Base-by-base conservation (phyloP, 2,888 invertebrate genomes). In the Nowickia ferox region DNA sequence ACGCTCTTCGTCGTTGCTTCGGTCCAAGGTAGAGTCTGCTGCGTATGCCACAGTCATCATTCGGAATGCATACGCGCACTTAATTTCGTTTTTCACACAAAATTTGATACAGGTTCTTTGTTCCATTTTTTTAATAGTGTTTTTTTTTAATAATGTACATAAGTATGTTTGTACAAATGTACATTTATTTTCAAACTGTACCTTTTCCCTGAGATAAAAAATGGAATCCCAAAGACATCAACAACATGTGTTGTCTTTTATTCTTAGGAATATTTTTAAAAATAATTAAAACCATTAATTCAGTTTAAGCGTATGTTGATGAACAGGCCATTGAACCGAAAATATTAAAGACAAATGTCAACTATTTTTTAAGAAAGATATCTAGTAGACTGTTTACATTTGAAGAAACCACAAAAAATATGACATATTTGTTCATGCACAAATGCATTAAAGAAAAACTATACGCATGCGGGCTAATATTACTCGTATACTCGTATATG, bases 381-480 rank as follows among this genome's bases (percentile, higher is more conserved):
- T 83, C 77, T 66, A 72, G 42, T 59, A 71, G 57, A 72, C 57
- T 72, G 78, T 75, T 85, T 83, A 66, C 69, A 66, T 86, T 83
- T 83, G 30, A 69, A 79, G 44, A 83, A 86, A 86, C 83, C 86
- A 83, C 86, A 75, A 53, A 77, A n/a, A 71, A 44, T 44, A 75
- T 61, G 13, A 66, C 11, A 51, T 59, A 61, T 53, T 68, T 55
- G 13, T 63, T 42, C 3, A 17, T n/a, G 10, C 30, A 51, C 19
- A 65, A 40, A 48, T 46, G 44, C 38, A 53, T 57, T 65, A 55
- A 53, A 59, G 59, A 53, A 79, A 72, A 66, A 57, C 61, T 55
- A 66, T 55, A 66, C 86, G 86, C 86, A 83, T 86, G 86, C 86
- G 86, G 66, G 65, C 77, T 83, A 59, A 77, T 71, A 76, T 61